Evolutionary conservation across 2,113 vertebrate genomes (phyloP).

Genomic region (Rhombomys opimus): DNA sequence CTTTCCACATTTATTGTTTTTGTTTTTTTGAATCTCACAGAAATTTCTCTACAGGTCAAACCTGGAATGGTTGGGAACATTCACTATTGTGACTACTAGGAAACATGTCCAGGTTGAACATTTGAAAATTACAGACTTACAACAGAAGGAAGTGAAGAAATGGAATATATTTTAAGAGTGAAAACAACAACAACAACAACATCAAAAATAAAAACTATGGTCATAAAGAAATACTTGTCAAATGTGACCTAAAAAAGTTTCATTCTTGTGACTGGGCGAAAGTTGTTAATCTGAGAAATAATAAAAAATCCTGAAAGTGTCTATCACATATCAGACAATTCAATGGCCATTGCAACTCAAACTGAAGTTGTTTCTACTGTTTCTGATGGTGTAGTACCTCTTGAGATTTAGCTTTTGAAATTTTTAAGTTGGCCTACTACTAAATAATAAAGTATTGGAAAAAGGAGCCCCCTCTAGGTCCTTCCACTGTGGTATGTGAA

Average conservation of each 20-base stretch:
- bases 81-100: not conserved
- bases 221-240: not conserved
- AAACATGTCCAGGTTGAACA: not conserved
- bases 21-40: not conserved
- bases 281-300: not conserved
- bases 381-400: not conserved
- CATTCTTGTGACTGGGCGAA: not conserved
- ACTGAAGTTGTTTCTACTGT: not conserved
- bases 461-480: not conserved
- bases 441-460: not conserved
- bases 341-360: not conserved
- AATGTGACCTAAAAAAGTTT: not conserved
- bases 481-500: not conserved
- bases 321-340: not conserved
- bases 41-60: not conserved
- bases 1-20: not conserved
- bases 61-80: not conserved
- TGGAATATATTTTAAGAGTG: not conserved
- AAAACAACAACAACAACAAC: not conserved
- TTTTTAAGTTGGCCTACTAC: too few relatives aligned
- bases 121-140: not conserved
- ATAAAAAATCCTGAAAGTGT: not conserved
- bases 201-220: too few relatives aligned
- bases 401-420: not conserved
- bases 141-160: not conserved